Conservation (phyloP, 1,140 invertebrate genomes). For the Ridgeia piscesae region DNA sequence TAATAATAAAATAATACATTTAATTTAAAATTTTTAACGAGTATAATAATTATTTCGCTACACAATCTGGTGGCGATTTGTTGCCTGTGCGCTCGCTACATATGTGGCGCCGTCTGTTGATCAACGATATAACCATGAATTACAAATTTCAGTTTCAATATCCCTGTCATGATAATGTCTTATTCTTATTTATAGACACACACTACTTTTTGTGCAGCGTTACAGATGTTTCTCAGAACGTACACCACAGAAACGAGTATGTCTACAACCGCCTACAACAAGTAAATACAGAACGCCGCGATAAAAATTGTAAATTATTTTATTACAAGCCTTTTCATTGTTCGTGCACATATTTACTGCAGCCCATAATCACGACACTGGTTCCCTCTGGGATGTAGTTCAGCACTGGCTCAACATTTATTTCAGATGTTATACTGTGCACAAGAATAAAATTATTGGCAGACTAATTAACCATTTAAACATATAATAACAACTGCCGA, state of each 20-base stretch:
- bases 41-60: too few relatives aligned
- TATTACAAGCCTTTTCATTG: background rate
- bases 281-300: background rate
- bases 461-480: background rate
- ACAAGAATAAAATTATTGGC: too few relatives aligned
- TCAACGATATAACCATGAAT: background rate
- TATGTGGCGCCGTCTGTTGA: background rate
- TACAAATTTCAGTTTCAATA: background rate
- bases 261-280: background rate
- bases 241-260: background rate
- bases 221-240: background rate
- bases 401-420: background rate
- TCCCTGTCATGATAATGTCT: background rate
- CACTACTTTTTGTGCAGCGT: background rate
- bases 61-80: background rate
- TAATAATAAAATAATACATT: too few relatives aligned
- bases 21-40: too few relatives aligned
- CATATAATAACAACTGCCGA: background rate
- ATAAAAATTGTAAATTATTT: background rate
- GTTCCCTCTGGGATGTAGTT: background rate
- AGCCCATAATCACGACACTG: background rate
- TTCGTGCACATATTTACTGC: background rate
- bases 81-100: background rate
- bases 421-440: background rate
- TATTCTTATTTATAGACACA: background rate